phyloP scores from a whole-genome alignment of 1,140 invertebrate species.

The Brachionus rotundiformis region DNA sequence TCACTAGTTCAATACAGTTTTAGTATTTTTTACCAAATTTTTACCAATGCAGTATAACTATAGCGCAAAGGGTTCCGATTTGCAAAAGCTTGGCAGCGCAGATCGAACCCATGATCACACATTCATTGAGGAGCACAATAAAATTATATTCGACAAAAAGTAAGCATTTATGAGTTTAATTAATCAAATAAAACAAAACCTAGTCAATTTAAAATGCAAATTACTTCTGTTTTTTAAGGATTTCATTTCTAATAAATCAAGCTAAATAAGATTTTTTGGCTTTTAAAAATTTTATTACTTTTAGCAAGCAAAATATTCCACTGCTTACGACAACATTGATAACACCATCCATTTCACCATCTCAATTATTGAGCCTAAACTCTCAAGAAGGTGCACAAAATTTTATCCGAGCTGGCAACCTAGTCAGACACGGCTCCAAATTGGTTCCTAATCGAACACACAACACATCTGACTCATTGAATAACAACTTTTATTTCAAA shows the following conservation, averaged over 20 bases:
- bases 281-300: neutral
- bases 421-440: neutral
- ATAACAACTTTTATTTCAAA: conserved; percentile 3
- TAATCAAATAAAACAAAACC: conserved; percentile 22
- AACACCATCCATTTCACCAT: neutral
- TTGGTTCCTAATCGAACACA: neutral
- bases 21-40: neutral
- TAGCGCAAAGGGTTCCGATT: neutral
- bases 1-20: too few relatives aligned
- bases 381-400: neutral
- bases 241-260: conserved; percentile 10
- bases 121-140: neutral
- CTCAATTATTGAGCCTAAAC: neutral
- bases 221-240: conserved; percentile 31
- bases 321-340: neutral
- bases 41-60: neutral
- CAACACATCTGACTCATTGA: conserved; percentile 8
- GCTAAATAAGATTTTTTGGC: neutral
- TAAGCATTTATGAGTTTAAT: neutral
- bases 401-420: neutral
- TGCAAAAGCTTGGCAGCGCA: neutral
- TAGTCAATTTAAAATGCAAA: conserved; percentile 10
- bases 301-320: conserved; percentile 27
- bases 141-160: neutral
- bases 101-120: neutral